Evolutionary conservation across 2,113 vertebrate genomes (phyloP), one percentile per base, ranked within the genome.

Genomic region (Sterrhoptilus dennistouni): DNA sequence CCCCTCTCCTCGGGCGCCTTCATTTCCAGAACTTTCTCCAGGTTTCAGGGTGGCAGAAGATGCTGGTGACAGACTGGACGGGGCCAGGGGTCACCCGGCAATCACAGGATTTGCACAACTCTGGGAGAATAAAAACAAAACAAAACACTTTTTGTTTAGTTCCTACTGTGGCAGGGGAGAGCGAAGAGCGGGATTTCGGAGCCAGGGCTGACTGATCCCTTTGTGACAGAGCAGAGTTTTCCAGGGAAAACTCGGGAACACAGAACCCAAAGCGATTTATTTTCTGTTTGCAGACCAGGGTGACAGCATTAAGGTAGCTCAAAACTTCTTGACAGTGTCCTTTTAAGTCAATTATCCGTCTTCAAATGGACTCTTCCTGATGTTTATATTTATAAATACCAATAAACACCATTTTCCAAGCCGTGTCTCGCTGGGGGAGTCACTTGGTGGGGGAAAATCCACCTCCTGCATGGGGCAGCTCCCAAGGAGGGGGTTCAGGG

Each of bases 331-430:
- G 87, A 82, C 91, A 83, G 93, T 93, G 91, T 95, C 94, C 88
- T 93, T 96, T 92, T 80, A 84, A 95, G 91, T 93, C 91, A 93
- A 60, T 82, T 80, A 88, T 93, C 84, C 29, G 42, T 93, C 95
- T 91, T 60, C 90, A 71, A 72, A 95, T 94, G 95, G 94, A 87
- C 89, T 95, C 89, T 94, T 89, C 93, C 86, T 80, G 60, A 75
- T 89, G 82, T 96, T 89, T 97, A 94, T 96, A 97, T 97, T 96
- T 97, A 97, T 96, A 96, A 96, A 89, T 92, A 94, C 89, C 95
- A 96, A 97, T 97, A 97, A 97, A 96, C 36, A 45, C 82, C 89
- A 78, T 95, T 96, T 97, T 96, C 95, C 93, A 92, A 95, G 86
- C 72, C 1, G 16, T 38, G 86, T 63, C 77, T 82, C 29, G 0